These are phyloP conservation scores for Helicolenus hilgendorfi DNA, from an alignment of 2,797 vertebrate species.

Conservation along the genomic window DNA sequence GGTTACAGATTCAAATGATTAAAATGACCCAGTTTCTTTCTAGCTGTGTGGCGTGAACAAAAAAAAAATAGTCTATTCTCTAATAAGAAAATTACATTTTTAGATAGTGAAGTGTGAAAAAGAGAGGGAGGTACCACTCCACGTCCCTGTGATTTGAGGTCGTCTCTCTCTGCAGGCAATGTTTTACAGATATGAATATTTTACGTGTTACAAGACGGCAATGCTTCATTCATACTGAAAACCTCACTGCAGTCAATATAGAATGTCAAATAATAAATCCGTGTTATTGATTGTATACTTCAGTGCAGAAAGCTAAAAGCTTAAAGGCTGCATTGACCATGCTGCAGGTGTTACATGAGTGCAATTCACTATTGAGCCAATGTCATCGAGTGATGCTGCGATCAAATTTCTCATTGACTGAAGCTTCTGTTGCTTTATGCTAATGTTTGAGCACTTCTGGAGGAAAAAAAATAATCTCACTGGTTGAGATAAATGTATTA, in stretches of 20 bases:
- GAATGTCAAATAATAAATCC: not conserved
- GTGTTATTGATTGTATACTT: not conserved
- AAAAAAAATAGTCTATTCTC: not conserved
- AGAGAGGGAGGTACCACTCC: not conserved
- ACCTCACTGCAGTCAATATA: not conserved
- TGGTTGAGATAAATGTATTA: not conserved
- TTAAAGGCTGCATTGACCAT: constrained; percentile 3
- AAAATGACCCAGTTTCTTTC: constrained; percentile 73
- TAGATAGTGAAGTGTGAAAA: constrained; percentile 10
- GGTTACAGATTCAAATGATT: constrained; percentile 77
- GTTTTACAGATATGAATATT: constrained; percentile 39
- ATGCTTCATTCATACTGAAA: constrained; percentile 9
- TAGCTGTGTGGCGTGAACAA: constrained; percentile 4
- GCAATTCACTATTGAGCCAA: not conserved
- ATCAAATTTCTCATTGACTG: not conserved
- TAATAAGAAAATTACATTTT: constrained; percentile 50
- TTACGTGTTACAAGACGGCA: not conserved
- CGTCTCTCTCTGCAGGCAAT: constrained; percentile 8
- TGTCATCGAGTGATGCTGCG: not conserved
- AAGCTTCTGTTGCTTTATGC: not conserved
- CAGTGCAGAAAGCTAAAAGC: not conserved
- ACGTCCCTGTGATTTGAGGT: constrained; percentile 29
- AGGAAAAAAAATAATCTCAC: not conserved
- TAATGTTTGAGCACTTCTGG: not conserved
- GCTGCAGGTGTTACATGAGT: not conserved